Evolutionary conservation across 1,140 invertebrate genomes (phyloP), one percentile per base, ranked within the genome.

Genomic region (Neuroterus valhalla): DNA sequence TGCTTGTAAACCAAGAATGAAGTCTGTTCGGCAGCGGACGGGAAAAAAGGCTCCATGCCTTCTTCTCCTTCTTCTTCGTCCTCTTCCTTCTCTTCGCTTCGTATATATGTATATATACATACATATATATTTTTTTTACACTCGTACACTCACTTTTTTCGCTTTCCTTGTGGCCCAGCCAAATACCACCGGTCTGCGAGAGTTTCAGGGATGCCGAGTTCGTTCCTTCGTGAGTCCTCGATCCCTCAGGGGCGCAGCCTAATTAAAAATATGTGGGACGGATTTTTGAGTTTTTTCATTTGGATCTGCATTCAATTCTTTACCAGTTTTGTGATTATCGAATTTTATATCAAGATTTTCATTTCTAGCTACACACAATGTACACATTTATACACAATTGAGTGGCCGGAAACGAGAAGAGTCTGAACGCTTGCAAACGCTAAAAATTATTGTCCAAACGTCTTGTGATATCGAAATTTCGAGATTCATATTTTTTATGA

Each of bases 1-100:
- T 86, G 87, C 88, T 89, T 90, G 88, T 89, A 89, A 89, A 89
- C 88, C 84, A 89, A 89, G 87, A 89, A 86, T 87, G 85, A 89
- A 89, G 87, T 89, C 87, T 87, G 88, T 85, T 89, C 85, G 82
- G 78, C 79, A 81, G 74, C 72, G 81, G 74, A 74, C 76, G 77
- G 75, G 67, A 72, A 78, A 77, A 81, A 76, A 83, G 72, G 66
- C 68, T 81, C 79, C 78, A 77, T 75, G 77, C 80, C 42, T 70
- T 71, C 74, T 78, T 75, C 77, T 70, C 46, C 70, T 82, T 78
- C 71, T 68, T 80, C 76, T 14, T 38, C 55, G 17, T 76, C 52
- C 74, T 76, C 70, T 81, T 80, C 70, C 75, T 75, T 75, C 71
- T 76, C 48, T 42, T 17, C 45, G 45, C 66, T 62, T 62, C 55